Evolutionary conservation across 2,113 vertebrate species (phyloP).

Genomic region (Chrysemys picta): DNA sequence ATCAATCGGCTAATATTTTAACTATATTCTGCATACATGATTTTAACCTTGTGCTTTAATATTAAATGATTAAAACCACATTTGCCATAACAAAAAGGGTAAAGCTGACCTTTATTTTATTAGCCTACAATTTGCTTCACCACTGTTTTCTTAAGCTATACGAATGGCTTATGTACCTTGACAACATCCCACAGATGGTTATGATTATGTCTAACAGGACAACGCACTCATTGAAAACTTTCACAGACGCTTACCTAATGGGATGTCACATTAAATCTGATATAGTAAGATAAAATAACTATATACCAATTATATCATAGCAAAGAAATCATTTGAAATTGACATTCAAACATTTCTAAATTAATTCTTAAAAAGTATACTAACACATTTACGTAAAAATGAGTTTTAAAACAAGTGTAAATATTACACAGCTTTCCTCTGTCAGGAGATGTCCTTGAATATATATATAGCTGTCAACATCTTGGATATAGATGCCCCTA

Average conservation of each 20-base stretch:
- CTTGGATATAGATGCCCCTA: constrained; percentile 71
- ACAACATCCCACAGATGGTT: constrained; percentile 84
- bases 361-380: constrained; percentile 29
- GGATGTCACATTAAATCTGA: constrained; percentile 77
- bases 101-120: constrained; percentile 82
- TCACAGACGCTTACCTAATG: constrained; percentile 75
- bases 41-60: constrained; percentile 57
- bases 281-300: constrained; percentile 61
- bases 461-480: constrained; percentile 69
- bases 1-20: constrained; percentile 33
- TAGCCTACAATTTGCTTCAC: constrained; percentile 88
- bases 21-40: constrained; percentile 20
- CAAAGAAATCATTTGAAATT: constrained; percentile 47
- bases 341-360: neutral
- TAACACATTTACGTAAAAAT: neutral
- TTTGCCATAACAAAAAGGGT: constrained; percentile 76
- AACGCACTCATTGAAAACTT: constrained; percentile 75
- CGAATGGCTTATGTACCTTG: constrained; percentile 75
- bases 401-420: neutral
- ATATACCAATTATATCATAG: constrained; percentile 33
- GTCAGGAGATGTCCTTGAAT: constrained; percentile 29
- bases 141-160: constrained; percentile 75
- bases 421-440: neutral
- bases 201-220: constrained; percentile 82
- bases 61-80: constrained; percentile 79